Base-by-base conservation (phyloP, 2,113 vertebrate genomes). In the Petrocephalus zakoni region DNA sequence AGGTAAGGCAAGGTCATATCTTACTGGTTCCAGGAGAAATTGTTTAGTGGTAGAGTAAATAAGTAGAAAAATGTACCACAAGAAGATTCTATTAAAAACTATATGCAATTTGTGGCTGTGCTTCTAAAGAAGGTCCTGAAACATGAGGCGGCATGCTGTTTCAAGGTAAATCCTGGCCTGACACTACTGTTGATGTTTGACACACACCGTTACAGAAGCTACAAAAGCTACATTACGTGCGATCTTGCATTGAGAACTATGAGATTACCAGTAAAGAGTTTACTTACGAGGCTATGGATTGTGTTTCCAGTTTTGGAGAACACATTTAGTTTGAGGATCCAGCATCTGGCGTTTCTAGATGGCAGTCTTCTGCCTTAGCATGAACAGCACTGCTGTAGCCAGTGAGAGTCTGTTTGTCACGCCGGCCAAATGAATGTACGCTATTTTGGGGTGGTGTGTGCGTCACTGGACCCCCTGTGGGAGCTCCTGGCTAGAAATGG, bases 401-500 rank as follows among this genome's bases (percentile, higher is more conserved):
- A 49, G 82, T 47, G 46, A 85, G 82, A 85, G 22, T 55, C 29
- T 34, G 51, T 86, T 86, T 86, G 17, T 55, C 83, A 51, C 52
- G 17, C 52, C 29, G 7, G 52, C 84, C 84, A 86, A 55, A 86
- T 86, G 84, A 21, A 86, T 55, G 84, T 7, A 15, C 17, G 84
- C 84, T 86, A 86, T 86, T 86, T 86, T 55, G 25, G 52, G 84
- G 25, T 86, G 84, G 52, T 34, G 29, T 56, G 84, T 86, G 84
- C 51, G 84, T 86, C 84, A 86, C 84, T 86, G 84, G 52, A 10
- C 47, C 25, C 84, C 51, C 84, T 34, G 84, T 56, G 84, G 52
- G 84, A 86, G 13, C 2, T 86, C 84, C 52, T 17, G 29, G 84
- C 84, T 86, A 55, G 51, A 86, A 55, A 25, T 55, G 84, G 84